Conservation (phyloP, 1,140 invertebrate species). For the Vollenhovia emeryi region DNA sequence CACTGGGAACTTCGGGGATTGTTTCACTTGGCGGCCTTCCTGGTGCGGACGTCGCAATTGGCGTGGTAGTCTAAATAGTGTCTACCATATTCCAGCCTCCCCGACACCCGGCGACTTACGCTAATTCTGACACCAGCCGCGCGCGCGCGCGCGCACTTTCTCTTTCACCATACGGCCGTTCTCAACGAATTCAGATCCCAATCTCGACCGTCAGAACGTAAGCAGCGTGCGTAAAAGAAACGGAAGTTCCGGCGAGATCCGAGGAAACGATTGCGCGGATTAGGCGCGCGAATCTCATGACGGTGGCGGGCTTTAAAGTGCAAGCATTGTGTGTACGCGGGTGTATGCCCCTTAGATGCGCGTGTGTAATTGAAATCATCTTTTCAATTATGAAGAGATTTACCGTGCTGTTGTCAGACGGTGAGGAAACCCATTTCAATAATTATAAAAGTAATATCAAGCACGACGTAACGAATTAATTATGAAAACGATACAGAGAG, state of each 20-base stretch:
- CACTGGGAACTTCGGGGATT: constrained; percentile 57
- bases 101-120: constrained; percentile 3
- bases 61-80: constrained; percentile 60
- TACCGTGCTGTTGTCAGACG: not conserved
- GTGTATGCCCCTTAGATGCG: too few relatives aligned
- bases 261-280: constrained; percentile 29
- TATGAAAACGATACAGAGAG: not conserved
- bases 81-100: constrained; percentile 51
- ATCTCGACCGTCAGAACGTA: constrained; percentile 54
- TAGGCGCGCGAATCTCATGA: constrained; percentile 9
- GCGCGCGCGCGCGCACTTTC: constrained; percentile 50
- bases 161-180: constrained; percentile 27
- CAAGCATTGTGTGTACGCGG: not conserved
- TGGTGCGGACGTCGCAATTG: constrained; percentile 68
- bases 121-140: constrained; percentile 34
- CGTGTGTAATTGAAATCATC: not conserved
- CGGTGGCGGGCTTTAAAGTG: not conserved
- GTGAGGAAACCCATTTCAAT: not conserved
- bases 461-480: not conserved
- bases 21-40: constrained; percentile 67
- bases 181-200: constrained; percentile 49
- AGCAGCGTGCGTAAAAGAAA: constrained; percentile 49
- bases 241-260: constrained; percentile 49
- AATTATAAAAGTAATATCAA: not conserved
- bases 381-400: not conserved